Percentiles rank a stretch among this genome's conserved stretches.
phyloP scores from a whole-genome alignment of 2,113 vertebrate species.

The Cettia cetti region DNA sequence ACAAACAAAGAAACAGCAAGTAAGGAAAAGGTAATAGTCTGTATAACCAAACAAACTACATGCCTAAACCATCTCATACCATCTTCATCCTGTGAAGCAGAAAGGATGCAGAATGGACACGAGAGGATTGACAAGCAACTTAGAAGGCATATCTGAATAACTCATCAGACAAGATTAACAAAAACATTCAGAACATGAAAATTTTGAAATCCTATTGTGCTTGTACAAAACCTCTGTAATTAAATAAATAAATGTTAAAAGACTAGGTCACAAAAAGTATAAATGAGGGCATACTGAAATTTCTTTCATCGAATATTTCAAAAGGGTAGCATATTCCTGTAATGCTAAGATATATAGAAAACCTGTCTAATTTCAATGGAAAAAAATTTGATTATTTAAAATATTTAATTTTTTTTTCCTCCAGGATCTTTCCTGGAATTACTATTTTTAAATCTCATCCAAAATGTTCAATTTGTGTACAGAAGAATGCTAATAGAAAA shows the following conservation, averaged over 20 bases:
- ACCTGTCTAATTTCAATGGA: not conserved
- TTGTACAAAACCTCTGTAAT: not conserved
- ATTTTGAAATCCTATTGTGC: not conserved
- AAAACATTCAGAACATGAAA: not conserved
- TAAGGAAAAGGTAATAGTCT: not conserved
- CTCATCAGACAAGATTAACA: not conserved
- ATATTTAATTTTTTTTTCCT: not conserved
- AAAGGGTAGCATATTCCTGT: not conserved
- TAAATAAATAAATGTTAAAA: not conserved
- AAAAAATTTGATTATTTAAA: not conserved
- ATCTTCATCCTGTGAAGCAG: not conserved
- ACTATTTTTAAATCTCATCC: not conserved
- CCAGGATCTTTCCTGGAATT: not conserved
- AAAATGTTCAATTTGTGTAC: not conserved
- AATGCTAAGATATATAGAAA: not conserved
- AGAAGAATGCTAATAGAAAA: not conserved
- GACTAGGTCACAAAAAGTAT: not conserved
- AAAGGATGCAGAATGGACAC: not conserved
- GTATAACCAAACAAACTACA: not conserved
- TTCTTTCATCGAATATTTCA: not conserved
- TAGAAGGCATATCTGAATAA: not conserved
- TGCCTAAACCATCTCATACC: not conserved
- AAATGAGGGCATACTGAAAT: not conserved
- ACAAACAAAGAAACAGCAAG: not conserved
- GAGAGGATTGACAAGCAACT: not conserved